Base-by-base conservation (phyloP, 1,140 invertebrate species). In the Aleiodes sp. region DNA sequence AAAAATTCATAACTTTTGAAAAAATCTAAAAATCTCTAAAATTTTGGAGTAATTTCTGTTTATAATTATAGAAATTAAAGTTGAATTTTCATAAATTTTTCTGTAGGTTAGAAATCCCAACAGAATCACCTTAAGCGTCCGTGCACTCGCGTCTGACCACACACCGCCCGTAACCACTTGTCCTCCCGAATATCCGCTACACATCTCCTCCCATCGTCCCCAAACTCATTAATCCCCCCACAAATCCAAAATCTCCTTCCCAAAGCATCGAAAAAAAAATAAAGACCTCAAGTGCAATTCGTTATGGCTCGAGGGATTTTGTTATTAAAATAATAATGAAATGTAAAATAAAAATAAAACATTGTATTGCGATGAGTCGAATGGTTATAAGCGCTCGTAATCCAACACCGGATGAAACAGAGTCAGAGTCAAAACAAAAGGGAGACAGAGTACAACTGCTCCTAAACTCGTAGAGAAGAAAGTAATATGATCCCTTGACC, bases 351-450 rank as follows among this genome's bases (percentile, higher is more conserved):
- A 28, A 28, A 28, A 31, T 14, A 31, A 14, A 31, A 31, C 6
- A n/a, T 24, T 10, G n/a, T 43, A 43, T 1, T 41, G 52, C 31
- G 16, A 39, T 63, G 41, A 65, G 57, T 57, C 56, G 78, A 77
- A 73, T 81, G 79, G 68, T 52, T 57, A 26, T 56, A 73, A 72
- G 65, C 62, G 39, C 56, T 56, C 31, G 83, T 81, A 84, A 86
- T 79, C 74, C 74, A 72, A 84, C 77, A 84, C 85, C 83, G 85
- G 83, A 85, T 86, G 82, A 75, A 68, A 82, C 80, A 75, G 75
- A 75, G 52, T 59, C 73, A 76, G 70, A 84, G 84, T 81, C 85
- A 84, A 81, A 86, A 86, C 79, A 86, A 68, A 43, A 61, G 16
- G 10, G 59, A 41, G n/a, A 31, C 16, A 8, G 28, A 46, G 3